Base-by-base conservation (phyloP, 1,140 invertebrate genomes). In the Brachionus rubens region DNA sequence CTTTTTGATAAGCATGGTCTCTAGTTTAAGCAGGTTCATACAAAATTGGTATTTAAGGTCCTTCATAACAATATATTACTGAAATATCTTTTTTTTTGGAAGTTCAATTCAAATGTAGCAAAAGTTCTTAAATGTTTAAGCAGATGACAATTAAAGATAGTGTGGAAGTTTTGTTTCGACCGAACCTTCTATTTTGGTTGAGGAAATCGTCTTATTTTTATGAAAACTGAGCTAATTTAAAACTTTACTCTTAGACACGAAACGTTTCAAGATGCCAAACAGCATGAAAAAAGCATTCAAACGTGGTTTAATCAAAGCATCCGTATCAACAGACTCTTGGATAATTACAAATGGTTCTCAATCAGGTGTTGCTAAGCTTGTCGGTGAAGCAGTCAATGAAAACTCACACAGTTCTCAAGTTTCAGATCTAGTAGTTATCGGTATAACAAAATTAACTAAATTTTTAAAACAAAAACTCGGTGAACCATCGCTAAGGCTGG, bases 261-360 rank as follows among this genome's bases (percentile, higher is more conserved):
- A 96, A 79, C 90, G 92, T 9, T 86, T 85, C 80, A 85, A 86
- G 68, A 88, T 99, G 12, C 92, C 95, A 82, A 90, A 93, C 1
- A 93, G 94, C 79, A 86, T 98, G 28, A 96, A 97, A 81, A 93
- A 94, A 82, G 91, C 97, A 14, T 88, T 96, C 76, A 88, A 93
- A 46, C 94, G 96, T 84, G 96, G 96, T n/a, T 87, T 99, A 52
- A 85, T 98, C 12, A 96, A 96, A 85, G 95, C 95, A 40, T 96
- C 95, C 0, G 94, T 95, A 83, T 97, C 95, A 5, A 98, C 95
- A 1, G 94, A 93, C 3, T 93, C 94, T 26, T 98, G 94, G 94
- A 94, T 97, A 79, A 92, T 97, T 79, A 96, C 94, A 1, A 92
- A 91, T 77, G 95, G 95, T 79, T 94, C 93, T 30, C 96, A 97